Base-by-base conservation (phyloP, 2,797 vertebrate species). In the Aselliscus stoliczkanus region DNA sequence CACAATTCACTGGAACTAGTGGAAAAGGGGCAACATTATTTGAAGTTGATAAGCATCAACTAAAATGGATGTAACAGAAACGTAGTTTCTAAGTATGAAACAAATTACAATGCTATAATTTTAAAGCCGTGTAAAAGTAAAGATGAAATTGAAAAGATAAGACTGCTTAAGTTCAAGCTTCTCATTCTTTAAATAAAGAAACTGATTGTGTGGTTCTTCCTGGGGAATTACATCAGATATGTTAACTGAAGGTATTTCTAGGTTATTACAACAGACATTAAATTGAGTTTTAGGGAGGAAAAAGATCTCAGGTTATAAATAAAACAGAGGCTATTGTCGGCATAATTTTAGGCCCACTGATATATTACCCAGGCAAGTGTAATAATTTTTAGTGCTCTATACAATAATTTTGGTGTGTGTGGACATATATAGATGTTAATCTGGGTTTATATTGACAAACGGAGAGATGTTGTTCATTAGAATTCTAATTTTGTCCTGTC, bases 91-190 rank as follows among this genome's bases (percentile, higher is more conserved):
- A 70, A 73, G 52, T 72, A 67, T 72, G 62, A 83, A 62, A 88
- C 60, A 73, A 64, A 42, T 80, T 69, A 11, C 42, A 2, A 2
- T 5, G 18, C 13, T 56, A 18, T 83, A 69, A 84, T 96, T 87
- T 84, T 67, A 88, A 92, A 94, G 29, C 31, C 47, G n/a, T 17
- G 21, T 60, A 90, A 88, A 94, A 65, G 70, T 73, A 75, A 76
- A 93, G 87, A 90, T 82, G 39, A 64, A 81, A 92, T 83, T 83
- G 76, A 65, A 90, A 87, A 79, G 69, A 92, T 84, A 81, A 88
- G 83, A 60, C 11, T 31, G 14, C 23, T 75, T 8, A 77, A 64
- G 27, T 54, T 92, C 85, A 86, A 56, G 83, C 62, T 85, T 86
- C 31, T 50, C 17, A n/a, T 77, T 79, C 42, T 93, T 90, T 44